Percentiles rank a stretch among this genome's conserved stretches.
These are phyloP conservation scores for Clivina fossor DNA, from an alignment of 2,888 invertebrate species.

Conservation along the genomic window DNA sequence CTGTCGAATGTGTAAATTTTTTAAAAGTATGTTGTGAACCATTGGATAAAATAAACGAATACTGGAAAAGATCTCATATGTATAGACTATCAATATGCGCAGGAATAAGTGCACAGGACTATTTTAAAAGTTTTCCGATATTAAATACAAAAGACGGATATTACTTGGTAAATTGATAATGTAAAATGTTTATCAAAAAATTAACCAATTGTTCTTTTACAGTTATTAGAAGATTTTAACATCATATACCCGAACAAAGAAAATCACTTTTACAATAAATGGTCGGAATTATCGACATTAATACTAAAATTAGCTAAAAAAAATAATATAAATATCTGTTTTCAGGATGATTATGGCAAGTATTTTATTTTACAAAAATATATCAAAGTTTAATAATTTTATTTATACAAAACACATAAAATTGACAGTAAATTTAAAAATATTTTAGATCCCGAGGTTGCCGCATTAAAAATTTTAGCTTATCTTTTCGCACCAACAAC, in stretches of 20 bases:
- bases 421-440: too few relatives aligned
- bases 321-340: not conserved
- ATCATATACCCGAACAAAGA: not conserved
- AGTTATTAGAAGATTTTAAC: conserved; percentile 4
- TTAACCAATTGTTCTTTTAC: not conserved
- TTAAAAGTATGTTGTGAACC: conserved; percentile 4
- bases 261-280: not conserved
- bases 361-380: too few relatives aligned
- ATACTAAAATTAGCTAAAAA: conserved; percentile 1
- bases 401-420: too few relatives aligned
- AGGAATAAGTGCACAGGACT: not conserved
- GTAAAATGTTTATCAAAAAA: not conserved
- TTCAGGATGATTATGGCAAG: not conserved
- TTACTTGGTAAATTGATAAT: not conserved
- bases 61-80: not conserved
- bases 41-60: not conserved
- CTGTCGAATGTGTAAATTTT: not conserved
- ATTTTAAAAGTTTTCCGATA: not conserved
- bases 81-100: not conserved
- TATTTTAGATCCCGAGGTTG: too few relatives aligned
- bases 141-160: not conserved
- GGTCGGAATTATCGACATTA: not conserved
- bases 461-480: not conserved
- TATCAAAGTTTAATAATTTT: not conserved
- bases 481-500: not conserved